Evolutionary conservation across 2,797 vertebrate genomes (phyloP).

Genomic region (Crenichthys baileyi): DNA sequence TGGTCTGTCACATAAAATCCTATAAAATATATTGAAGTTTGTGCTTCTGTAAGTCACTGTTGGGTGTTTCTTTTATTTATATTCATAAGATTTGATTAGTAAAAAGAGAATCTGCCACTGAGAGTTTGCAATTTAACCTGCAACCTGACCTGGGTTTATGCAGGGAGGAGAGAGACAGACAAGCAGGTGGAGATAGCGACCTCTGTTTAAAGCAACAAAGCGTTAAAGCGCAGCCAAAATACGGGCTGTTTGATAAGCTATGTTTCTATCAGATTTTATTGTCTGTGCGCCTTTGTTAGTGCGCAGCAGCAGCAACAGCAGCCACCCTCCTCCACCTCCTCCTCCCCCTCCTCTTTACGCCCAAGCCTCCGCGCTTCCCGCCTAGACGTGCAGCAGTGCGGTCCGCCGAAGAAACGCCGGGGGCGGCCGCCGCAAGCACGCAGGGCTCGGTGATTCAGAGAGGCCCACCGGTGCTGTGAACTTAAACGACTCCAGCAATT

Average conservation of each 20-base stretch:
- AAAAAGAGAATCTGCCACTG: background rate
- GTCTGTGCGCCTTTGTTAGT: slow-evolving; percentile 70
- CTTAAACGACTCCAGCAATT: slow-evolving; percentile 53
- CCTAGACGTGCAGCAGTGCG: slow-evolving; percentile 47
- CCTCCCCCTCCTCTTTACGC: slow-evolving; percentile 21
- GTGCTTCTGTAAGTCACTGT: background rate
- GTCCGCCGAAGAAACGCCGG: slow-evolving; percentile 64
- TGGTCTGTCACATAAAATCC: background rate
- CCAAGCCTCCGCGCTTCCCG: slow-evolving; percentile 37
- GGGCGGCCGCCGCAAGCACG: slow-evolving; percentile 76
- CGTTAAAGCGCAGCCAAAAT: slow-evolving; percentile 51
- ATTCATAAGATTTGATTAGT: background rate
- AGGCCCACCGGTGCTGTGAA: slow-evolving; percentile 71
- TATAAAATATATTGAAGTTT: background rate
- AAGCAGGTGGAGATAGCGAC: slow-evolving; percentile 17
- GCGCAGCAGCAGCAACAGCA: slow-evolving; percentile 44
- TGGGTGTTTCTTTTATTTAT: background rate
- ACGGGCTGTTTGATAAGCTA: slow-evolving; percentile 50
- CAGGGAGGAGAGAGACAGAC: background rate
- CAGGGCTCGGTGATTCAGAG: slow-evolving; percentile 80
- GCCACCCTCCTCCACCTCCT: slow-evolving; percentile 5
- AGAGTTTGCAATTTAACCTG: slow-evolving; percentile 51
- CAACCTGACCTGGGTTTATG: slow-evolving; percentile 44
- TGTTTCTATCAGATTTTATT: slow-evolving; percentile 59
- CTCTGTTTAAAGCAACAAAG: slow-evolving; percentile 40